Evolutionary conservation across 2,888 invertebrate species (phyloP).

Genomic region (Lumbricus terrestris): DNA sequence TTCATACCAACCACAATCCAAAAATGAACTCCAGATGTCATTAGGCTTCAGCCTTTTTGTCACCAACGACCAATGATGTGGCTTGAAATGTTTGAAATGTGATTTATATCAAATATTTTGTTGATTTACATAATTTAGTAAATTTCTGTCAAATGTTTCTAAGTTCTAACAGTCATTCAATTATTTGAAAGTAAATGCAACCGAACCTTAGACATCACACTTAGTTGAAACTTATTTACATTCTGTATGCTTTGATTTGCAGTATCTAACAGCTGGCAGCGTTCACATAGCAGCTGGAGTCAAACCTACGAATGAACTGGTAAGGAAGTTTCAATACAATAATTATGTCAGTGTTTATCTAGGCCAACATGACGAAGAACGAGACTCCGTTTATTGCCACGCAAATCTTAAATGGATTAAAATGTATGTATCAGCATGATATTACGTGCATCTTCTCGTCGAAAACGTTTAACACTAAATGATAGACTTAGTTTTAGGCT

Average conservation of each 20-base stretch:
- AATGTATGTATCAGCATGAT: no score
- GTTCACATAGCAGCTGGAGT: not conserved
- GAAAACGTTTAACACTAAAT: no score
- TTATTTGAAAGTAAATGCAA: not conserved
- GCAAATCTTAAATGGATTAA: no score
- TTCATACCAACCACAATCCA: no score
- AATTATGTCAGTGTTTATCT: no score
- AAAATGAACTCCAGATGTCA: not conserved
- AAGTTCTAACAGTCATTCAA: not conserved
- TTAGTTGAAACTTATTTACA: not conserved
- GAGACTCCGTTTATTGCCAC: no score
- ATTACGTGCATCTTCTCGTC: no score
- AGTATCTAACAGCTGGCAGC: not conserved
- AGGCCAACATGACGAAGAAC: no score
- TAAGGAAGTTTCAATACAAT: not conserved
- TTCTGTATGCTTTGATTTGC: not conserved
- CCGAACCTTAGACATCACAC: not conserved
- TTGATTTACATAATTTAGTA: no score
- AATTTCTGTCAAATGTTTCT: not conserved
- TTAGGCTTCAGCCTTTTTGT: not conserved
- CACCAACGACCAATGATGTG: not conserved
- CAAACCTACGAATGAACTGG: not conserved
- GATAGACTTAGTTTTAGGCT: no score
- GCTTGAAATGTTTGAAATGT: not conserved
- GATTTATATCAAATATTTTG: not conserved